These are phyloP conservation scores for Nemapogon koenigi DNA, from an alignment of 2,888 invertebrate species.

Conservation along the genomic window DNA sequence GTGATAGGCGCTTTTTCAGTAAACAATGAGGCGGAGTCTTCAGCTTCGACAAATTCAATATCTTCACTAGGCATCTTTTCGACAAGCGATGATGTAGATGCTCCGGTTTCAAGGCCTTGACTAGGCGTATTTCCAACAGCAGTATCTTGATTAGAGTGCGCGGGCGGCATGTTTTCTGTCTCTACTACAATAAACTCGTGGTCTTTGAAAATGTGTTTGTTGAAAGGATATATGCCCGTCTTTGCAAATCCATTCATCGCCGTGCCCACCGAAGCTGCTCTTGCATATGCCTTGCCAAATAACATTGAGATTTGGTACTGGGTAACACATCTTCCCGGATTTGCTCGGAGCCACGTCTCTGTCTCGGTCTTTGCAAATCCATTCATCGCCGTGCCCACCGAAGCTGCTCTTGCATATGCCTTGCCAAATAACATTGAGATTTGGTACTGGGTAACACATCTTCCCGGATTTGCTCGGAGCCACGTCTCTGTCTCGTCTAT, in stretches of 20 bases:
- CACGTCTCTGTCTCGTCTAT: constrained; percentile 17
- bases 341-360: constrained; percentile 18
- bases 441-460: constrained; percentile 17
- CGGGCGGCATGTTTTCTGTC: no score
- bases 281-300: constrained; percentile 16
- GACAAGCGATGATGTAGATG: no score
- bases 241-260: constrained; percentile 10
- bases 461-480: constrained; percentile 16
- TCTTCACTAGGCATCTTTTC: no score
- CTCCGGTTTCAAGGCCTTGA: no score
- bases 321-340: constrained; percentile 16
- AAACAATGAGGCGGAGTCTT: no score
- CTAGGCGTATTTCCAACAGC: no score
- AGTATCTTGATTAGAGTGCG: no score
- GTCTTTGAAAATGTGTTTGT: constrained; percentile 10
- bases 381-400: no score
- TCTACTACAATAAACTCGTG: not conserved
- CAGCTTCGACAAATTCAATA: no score
- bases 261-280: constrained; percentile 14
- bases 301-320: constrained; percentile 16
- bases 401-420: constrained; percentile 18
- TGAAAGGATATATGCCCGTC: constrained; percentile 10
- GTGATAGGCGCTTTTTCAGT: no score
- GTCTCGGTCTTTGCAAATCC: no score
- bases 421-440: constrained; percentile 15